A percentile compares a stretch with the other conserved stretches of the same genome.
phyloP scores from a whole-genome alignment of 2,797 vertebrate species.

The Saxicola maurus region DNA sequence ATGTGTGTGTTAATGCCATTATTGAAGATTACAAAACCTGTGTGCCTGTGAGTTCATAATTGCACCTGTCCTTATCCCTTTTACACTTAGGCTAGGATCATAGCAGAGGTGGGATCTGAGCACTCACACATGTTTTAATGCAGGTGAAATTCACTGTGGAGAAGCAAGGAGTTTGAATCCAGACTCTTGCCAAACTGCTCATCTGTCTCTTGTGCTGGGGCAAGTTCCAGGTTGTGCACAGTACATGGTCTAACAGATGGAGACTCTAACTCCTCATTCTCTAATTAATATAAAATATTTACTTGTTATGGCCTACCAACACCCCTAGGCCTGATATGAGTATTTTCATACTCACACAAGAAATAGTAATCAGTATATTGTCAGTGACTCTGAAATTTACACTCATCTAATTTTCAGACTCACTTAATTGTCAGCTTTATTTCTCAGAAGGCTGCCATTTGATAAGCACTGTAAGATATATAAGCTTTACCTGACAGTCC shows the following conservation, averaged over 20 bases:
- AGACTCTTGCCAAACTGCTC: neutral
- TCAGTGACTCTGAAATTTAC: neutral
- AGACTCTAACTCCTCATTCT: neutral
- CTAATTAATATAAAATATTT: neutral
- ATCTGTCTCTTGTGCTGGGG: neutral
- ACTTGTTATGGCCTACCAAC: fast-evolving
- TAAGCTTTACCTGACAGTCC: neutral
- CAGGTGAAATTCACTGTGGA: neutral
- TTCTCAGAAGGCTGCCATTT: neutral
- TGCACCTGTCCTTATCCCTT: neutral
- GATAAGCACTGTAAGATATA: neutral
- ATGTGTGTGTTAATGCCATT: fast-evolving
- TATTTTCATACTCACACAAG: neutral
- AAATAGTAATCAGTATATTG: neutral
- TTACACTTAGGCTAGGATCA: neutral
- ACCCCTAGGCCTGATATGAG: neutral
- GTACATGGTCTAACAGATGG: neutral
- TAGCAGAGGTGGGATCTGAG: neutral
- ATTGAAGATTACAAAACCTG: neutral
- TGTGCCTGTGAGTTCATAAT: neutral
- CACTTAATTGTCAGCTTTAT: neutral
- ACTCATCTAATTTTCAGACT: neutral
- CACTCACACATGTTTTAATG: neutral
- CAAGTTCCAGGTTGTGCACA: neutral
- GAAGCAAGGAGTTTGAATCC: neutral